A percentile compares a stretch with the other conserved stretches of the same genome.
Evolutionary conservation across 2,797 vertebrate genomes (phyloP).

Genomic region (Tauraco hartlaubi): DNA sequence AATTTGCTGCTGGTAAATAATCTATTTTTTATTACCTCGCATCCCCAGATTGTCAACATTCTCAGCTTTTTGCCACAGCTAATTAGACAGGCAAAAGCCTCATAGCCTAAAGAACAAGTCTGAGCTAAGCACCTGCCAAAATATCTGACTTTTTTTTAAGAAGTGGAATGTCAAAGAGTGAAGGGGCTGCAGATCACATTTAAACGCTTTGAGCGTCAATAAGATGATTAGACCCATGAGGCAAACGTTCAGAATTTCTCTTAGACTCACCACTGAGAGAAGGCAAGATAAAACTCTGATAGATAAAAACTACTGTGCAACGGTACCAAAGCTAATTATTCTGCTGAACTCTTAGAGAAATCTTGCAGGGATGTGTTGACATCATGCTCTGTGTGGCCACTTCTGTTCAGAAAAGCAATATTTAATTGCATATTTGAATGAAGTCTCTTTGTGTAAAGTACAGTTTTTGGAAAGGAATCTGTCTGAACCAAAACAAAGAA

Average conservation of each 20-base stretch:
- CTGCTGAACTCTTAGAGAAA: conserved; percentile 71
- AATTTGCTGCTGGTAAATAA: conserved; percentile 72
- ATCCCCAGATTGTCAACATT: conserved; percentile 73
- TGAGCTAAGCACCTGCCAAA: conserved; percentile 74
- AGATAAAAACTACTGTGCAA: conserved; percentile 66
- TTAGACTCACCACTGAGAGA: conserved; percentile 69
- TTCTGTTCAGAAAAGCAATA: conserved; percentile 56
- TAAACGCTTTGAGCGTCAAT: conserved; percentile 72
- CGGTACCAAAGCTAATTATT: conserved; percentile 73
- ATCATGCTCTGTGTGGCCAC: conserved; percentile 55
- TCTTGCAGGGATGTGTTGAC: conserved; percentile 66
- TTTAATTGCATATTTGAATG: conserved; percentile 63
- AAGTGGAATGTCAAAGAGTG: conserved; percentile 69
- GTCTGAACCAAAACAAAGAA: neutral
- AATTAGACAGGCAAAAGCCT: conserved; percentile 78
- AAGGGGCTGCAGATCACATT: conserved; percentile 73
- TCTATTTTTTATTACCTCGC: conserved; percentile 70
- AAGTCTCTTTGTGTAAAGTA: conserved; percentile 1
- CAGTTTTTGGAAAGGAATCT: neutral
- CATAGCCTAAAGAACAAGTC: conserved; percentile 65
- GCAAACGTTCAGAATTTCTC: conserved; percentile 71
- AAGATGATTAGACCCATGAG: conserved; percentile 75
- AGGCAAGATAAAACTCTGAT: conserved; percentile 71
- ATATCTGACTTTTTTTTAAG: conserved; percentile 67
- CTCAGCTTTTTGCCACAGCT: conserved; percentile 73